A percentile compares a stretch with the other conserved stretches of the same genome.
These are phyloP conservation scores for Paedocypris sp. DNA, from an alignment of 2,113 vertebrate genomes.

Conservation along the genomic window DNA sequence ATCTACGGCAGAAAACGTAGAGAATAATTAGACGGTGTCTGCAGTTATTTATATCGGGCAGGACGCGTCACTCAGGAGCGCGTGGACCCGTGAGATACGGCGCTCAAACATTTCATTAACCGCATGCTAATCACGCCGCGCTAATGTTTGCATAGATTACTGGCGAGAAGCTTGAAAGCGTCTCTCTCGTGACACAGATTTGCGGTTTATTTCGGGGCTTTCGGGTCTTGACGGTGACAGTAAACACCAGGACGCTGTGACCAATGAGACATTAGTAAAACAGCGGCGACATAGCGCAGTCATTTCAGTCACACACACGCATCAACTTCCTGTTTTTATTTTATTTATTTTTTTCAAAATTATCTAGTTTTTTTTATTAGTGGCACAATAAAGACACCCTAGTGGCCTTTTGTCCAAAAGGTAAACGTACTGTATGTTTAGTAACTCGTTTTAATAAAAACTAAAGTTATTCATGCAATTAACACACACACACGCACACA, in stretches of 20 bases:
- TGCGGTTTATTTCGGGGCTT: slow-evolving; percentile 14
- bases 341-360: no score
- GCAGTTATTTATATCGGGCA: slow-evolving; percentile 57
- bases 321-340: no score
- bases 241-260: slow-evolving; percentile 1
- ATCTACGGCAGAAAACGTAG: slow-evolving; percentile 14
- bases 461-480: no score
- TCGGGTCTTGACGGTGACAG: slow-evolving; percentile 2
- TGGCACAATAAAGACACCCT: no score
- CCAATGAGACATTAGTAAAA: no score
- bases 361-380: no score
- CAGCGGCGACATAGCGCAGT: background rate
- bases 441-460: no score
- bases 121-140: slow-evolving; percentile 54
- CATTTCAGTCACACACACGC: no score
- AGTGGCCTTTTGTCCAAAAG: no score
- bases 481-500: no score
- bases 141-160: slow-evolving; percentile 49
- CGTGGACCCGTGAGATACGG: slow-evolving; percentile 46
- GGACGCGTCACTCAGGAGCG: slow-evolving; percentile 47
- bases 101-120: slow-evolving; percentile 48
- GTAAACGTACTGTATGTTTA: no score
- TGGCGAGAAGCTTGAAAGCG: slow-evolving; percentile 15
- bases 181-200: slow-evolving; percentile 5
- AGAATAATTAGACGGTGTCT: slow-evolving; percentile 56